Evolutionary conservation across 2,113 vertebrate genomes (phyloP).

Genomic region (Capreolus pygargus): DNA sequence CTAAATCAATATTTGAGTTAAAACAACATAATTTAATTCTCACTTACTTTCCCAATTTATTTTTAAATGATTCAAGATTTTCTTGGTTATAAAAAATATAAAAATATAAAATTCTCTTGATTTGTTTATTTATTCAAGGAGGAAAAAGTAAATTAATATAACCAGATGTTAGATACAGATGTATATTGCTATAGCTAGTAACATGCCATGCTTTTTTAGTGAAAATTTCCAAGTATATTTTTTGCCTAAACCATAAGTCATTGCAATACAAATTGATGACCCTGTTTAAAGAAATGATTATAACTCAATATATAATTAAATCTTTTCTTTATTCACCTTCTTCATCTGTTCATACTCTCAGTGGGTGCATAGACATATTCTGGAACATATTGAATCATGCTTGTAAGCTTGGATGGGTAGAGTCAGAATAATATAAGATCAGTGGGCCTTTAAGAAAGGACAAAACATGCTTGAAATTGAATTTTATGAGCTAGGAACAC

Average conservation of each 20-base stretch:
- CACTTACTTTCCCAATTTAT: not conserved
- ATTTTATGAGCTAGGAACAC: not conserved
- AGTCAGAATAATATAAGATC: not conserved
- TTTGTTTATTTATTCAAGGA: not conserved
- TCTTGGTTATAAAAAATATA: not conserved
- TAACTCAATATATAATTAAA: not conserved
- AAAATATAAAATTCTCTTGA: not conserved
- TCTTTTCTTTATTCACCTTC: not conserved
- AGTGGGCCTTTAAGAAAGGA: not conserved
- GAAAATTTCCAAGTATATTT: not conserved
- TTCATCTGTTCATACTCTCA: not conserved
- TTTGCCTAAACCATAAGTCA: not conserved
- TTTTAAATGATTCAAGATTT: not conserved
- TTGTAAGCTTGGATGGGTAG: not conserved
- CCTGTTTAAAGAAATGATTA: not conserved
- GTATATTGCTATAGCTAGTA: not conserved
- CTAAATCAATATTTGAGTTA: not conserved
- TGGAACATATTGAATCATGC: not conserved
- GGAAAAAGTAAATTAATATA: not conserved
- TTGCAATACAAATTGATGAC: not conserved
- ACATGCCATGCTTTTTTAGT: not conserved
- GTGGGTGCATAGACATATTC: not conserved
- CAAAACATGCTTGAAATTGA: not conserved
- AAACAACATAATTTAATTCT: not conserved
- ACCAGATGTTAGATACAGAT: not conserved